These are phyloP conservation scores for Hyposoter didymator DNA, from an alignment of 2,888 invertebrate genomes.

Conservation along the genomic window DNA sequence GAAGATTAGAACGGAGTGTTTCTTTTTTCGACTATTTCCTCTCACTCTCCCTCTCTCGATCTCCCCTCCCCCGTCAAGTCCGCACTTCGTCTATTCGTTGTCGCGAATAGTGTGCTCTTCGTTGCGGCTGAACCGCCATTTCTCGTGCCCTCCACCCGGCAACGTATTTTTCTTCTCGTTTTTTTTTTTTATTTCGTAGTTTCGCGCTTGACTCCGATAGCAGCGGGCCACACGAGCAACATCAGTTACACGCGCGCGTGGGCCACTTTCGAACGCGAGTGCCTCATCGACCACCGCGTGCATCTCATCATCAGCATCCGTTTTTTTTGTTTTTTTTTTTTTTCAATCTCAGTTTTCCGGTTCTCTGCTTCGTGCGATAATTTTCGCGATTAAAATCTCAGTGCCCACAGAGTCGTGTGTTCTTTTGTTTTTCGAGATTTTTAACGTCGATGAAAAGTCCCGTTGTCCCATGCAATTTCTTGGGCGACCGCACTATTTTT, in stretches of 20 bases:
- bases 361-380: background rate
- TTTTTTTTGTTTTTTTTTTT: constrained; percentile 2
- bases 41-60: constrained; percentile 52
- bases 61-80: constrained; percentile 52
- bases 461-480: background rate
- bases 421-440: background rate
- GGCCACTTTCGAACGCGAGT: constrained; percentile 68
- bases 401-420: background rate
- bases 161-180: constrained; percentile 35
- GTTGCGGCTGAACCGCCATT: constrained; percentile 51
- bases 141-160: constrained; percentile 49
- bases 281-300: constrained; percentile 63
- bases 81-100: constrained; percentile 44
- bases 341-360: background rate
- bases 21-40: constrained; percentile 46
- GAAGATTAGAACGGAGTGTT: constrained; percentile 24
- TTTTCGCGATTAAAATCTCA: background rate
- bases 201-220: constrained; percentile 68
- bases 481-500: background rate
- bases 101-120: constrained; percentile 45
- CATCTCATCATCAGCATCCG: constrained; percentile 54
- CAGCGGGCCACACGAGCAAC: constrained; percentile 55
- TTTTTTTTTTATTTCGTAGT: constrained; percentile 57
- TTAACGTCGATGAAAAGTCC: background rate
- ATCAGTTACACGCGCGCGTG: constrained; percentile 64